Conservation (phyloP, 2,113 vertebrate genomes). For the Pseudopipra pipra region DNA sequence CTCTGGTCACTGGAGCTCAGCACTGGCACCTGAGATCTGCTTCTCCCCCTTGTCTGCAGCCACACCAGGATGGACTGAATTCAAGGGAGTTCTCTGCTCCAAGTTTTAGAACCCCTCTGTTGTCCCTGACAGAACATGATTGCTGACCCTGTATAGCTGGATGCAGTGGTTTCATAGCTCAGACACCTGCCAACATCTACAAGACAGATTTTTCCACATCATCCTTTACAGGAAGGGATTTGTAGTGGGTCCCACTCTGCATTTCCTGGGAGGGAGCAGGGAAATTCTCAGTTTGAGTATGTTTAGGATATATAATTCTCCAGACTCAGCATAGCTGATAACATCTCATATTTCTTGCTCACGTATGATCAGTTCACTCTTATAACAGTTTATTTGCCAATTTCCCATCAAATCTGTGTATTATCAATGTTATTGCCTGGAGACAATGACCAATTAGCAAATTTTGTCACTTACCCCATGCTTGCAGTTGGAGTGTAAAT, state of each 20-base stretch:
- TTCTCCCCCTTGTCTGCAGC: neutral
- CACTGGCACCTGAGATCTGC: neutral
- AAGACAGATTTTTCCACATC: neutral
- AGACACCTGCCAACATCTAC: neutral
- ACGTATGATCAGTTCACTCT: neutral
- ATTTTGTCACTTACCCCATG: neutral
- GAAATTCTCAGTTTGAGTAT: neutral
- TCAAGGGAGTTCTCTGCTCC: neutral
- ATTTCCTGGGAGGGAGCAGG: neutral
- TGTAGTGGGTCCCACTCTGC: neutral
- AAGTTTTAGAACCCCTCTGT: neutral
- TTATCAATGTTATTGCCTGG: neutral
- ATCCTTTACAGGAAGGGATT: neutral
- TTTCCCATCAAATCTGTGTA: neutral
- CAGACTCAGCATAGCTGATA: neutral
- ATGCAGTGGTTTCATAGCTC: neutral
- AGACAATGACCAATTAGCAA: neutral
- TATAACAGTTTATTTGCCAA: neutral
- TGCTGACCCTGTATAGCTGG: neutral
- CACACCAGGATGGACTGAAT: neutral
- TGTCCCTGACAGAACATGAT: neutral
- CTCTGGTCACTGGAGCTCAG: neutral
- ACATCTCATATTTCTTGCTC: neutral
- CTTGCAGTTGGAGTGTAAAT: neutral
- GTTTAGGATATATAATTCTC: neutral